Evolutionary conservation across 2,888 invertebrate genomes (phyloP).

Genomic region (Hyppa rectilinea): DNA sequence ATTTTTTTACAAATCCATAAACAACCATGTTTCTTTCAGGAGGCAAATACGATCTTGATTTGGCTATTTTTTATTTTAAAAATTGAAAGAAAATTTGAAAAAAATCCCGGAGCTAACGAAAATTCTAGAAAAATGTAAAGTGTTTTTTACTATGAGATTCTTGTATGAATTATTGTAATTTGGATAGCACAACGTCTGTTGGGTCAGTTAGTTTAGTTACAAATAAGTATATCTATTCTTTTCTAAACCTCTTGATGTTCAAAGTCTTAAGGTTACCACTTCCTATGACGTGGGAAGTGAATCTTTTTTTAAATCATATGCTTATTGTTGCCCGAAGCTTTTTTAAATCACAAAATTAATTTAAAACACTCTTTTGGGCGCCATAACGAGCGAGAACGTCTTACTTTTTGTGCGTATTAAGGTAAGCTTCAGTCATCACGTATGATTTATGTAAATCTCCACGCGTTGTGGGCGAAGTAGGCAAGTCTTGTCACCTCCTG

Average conservation of each 20-base stretch:
- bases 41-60: no score
- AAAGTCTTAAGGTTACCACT: background rate
- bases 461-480: slow-evolving; percentile 53
- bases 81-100: no score
- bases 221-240: background rate
- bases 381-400: slow-evolving; percentile 5
- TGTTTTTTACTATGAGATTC: no score
- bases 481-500: slow-evolving; percentile 49
- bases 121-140: no score
- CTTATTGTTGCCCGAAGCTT: background rate
- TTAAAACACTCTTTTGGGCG: slow-evolving; percentile 10
- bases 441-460: slow-evolving; percentile 58
- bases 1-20: no score
- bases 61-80: no score
- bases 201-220: no score
- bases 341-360: background rate
- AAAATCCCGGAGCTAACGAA: no score
- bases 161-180: no score
- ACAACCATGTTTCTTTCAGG: no score
- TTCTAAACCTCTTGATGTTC: background rate
- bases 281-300: background rate
- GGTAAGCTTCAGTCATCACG: slow-evolving; percentile 47
- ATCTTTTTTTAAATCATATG: background rate
- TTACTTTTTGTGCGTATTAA: slow-evolving; percentile 44
- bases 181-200: no score